Evolutionary conservation across 2,797 vertebrate species (phyloP), one percentile per base, ranked within the genome.

Genomic region (Lophius americanus): DNA sequence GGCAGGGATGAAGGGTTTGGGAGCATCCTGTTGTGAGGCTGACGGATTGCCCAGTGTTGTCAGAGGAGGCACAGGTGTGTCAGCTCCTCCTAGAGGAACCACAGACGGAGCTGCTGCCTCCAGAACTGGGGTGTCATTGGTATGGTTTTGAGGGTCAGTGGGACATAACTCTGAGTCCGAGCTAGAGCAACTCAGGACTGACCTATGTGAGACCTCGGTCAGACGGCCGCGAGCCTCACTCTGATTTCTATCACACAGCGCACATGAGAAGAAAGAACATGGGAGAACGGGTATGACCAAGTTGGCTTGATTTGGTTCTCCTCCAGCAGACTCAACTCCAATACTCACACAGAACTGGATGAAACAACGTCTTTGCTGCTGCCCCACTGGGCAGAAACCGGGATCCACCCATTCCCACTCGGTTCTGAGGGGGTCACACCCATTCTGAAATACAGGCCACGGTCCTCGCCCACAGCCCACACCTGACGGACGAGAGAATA

Each of bases 381-480:
- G 37, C 96, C 96, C 72, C 94, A 90, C 50, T 92, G 85, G 49
- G 90, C 94, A 0, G 94, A 86, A 9, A 99, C 93, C 10, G 95
- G 92, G 55, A 96, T 96, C 98, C 98, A 99, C 0, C 94, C 94
- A 66, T 91, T 97, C 55, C 98, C 98, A 1, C 95, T 99, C 7
- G 98, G 95, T 81, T 98, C 96, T 2, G 92, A 95, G 8, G 88
- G 89, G 0, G 96, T 97, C 60, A 99, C 92, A 0, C 96, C 96
- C 73, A 97, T 95, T 10, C 98, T 95, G 73, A 98, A 98, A 87
- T 98, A 98, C 70, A 98, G 78, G 0, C 94, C 90, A 14, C 96
- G 94, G 85, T 99, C 96, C 67, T 98, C 95, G 47, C 95, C 84
- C 0, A 98, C 92, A 1, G 95, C 97, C 96, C 96, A 99, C 48